phyloP scores from a whole-genome alignment of 1,140 invertebrate genomes.

The Drosophila mojavensis region DNA sequence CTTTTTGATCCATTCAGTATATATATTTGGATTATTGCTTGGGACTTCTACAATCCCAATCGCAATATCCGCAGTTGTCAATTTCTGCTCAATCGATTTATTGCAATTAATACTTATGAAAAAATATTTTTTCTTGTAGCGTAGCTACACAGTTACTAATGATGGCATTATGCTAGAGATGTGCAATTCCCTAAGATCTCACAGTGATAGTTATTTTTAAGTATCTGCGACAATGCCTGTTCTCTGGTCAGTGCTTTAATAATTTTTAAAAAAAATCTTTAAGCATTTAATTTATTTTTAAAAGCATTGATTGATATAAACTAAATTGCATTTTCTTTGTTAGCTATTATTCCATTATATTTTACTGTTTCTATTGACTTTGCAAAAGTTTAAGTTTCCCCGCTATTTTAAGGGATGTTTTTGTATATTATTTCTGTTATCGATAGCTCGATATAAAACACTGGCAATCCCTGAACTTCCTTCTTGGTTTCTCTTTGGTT shows the following conservation, averaged over 20 bases:
- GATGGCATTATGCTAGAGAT: constrained; percentile 30
- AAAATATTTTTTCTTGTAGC: constrained; percentile 44
- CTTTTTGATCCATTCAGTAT: constrained; percentile 50
- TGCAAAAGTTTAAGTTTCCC: not conserved
- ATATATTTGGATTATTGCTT: constrained; percentile 1
- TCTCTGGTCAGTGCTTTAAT: too few species aligned
- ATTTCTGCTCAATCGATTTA: constrained; percentile 19
- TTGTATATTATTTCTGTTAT: not conserved
- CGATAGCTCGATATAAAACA: constrained; percentile 14
- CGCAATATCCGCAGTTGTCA: not conserved
- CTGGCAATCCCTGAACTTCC: constrained; percentile 6
- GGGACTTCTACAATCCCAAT: constrained; percentile 35
- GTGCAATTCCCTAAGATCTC: not conserved
- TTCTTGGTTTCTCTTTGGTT: not conserved
- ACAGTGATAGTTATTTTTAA: not conserved
- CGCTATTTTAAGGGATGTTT: not conserved
- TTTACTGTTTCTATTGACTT: not conserved
- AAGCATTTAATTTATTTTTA: not conserved
- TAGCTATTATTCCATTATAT: too few species aligned
- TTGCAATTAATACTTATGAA: constrained; percentile 14
- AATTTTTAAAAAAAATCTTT: too few species aligned
- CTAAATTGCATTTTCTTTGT: too few species aligned
- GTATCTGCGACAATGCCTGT: not conserved
- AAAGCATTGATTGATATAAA: not conserved
- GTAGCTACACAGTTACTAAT: constrained; percentile 21